These are phyloP conservation scores for Halocaridina rubra DNA, from an alignment of 2,888 invertebrate genomes.

Conservation along the genomic window DNA sequence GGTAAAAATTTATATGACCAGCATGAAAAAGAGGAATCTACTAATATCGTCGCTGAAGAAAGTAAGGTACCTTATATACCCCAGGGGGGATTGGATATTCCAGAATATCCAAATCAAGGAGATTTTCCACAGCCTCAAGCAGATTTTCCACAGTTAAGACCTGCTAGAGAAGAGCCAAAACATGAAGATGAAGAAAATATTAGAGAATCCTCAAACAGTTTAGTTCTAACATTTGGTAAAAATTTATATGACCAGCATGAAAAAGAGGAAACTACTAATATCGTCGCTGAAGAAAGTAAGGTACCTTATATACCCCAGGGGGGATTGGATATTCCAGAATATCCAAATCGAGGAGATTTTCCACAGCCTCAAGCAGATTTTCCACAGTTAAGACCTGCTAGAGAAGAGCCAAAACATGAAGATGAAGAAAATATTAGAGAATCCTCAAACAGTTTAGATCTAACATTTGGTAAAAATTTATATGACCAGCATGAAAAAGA, in stretches of 20 bases:
- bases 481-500: neutral
- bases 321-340: too few relatives aligned
- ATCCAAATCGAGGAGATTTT: too few relatives aligned
- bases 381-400: constrained; percentile 2
- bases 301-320: constrained; percentile 13
- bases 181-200: neutral
- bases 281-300: too few relatives aligned
- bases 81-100: too few relatives aligned
- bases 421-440: neutral
- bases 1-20: neutral
- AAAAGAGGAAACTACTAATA: too few relatives aligned
- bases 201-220: neutral
- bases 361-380: constrained; percentile 18
- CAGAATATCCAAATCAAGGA: too few relatives aligned
- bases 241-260: neutral
- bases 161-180: neutral
- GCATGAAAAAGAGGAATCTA: neutral
- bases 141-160: constrained; percentile 5
- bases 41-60: too few relatives aligned
- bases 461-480: neutral
- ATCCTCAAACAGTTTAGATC: neutral
- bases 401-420: neutral
- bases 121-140: constrained; percentile 4
- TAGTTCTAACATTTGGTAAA: neutral
- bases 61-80: constrained; percentile 15